These are phyloP conservation scores for Crotalus viridis DNA, from an alignment of 2,113 vertebrate species.

Conservation along the genomic window DNA sequence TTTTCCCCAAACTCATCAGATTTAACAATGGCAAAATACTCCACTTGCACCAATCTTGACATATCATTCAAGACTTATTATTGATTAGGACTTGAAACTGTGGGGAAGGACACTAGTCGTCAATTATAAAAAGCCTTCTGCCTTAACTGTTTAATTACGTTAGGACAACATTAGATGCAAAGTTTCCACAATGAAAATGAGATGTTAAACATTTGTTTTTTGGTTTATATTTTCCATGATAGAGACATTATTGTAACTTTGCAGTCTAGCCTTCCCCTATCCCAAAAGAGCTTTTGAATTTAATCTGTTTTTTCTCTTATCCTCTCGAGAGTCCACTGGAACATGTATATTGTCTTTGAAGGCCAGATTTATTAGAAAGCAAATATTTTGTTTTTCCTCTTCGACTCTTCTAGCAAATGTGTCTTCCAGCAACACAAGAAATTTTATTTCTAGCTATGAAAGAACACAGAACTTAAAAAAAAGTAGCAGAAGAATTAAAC, in stretches of 20 bases:
- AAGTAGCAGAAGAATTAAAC: neutral
- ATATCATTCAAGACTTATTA: neutral
- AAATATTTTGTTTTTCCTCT: neutral
- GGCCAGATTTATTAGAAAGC: neutral
- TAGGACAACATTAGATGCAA: neutral
- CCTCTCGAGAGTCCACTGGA: neutral
- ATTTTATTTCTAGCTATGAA: neutral
- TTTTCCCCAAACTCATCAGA: too few relatives aligned
- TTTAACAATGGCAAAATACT: neutral
- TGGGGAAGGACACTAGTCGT: neutral
- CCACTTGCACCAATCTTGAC: neutral
- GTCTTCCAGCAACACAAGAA: neutral
- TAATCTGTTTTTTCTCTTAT: neutral
- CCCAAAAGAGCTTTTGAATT: neutral
- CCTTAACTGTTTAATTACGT: neutral
- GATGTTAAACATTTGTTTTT: neutral
- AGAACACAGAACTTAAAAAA: neutral
- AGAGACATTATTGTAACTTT: neutral
- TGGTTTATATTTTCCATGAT: neutral
- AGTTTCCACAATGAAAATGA: neutral
- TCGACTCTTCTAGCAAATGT: neutral
- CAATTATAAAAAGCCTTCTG: neutral
- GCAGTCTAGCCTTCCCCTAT: neutral
- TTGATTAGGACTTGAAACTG: neutral
- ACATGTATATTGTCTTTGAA: neutral